Evolutionary conservation across 2,113 vertebrate species (phyloP).

Genomic region (Bubalus kerabau): DNA sequence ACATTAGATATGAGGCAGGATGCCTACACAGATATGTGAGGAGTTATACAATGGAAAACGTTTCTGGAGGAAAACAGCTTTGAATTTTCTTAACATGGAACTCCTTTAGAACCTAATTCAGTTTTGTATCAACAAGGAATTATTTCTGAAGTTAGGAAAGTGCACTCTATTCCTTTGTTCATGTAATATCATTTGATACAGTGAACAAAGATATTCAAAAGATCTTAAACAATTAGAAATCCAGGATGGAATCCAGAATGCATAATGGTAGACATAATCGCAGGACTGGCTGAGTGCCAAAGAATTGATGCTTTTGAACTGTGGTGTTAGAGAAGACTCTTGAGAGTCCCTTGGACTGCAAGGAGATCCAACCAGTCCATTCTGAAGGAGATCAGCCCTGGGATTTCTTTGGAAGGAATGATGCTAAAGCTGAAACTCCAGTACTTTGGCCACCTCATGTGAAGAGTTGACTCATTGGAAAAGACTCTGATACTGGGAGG

Average conservation of each 20-base stretch:
- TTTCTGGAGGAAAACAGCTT: constrained; percentile 6
- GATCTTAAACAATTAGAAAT: not conserved
- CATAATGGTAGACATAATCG: not conserved
- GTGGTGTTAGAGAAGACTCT: no score
- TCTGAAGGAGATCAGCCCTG: no score
- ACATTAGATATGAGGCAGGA: constrained; percentile 40
- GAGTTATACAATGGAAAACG: constrained; percentile 18
- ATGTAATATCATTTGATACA: not conserved
- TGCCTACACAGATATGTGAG: constrained; percentile 48
- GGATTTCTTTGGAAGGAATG: no score
- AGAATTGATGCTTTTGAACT: no score
- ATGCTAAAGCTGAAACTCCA: no score
- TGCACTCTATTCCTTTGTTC: not conserved
- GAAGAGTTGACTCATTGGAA: no score
- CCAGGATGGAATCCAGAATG: not conserved
- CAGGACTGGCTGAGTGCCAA: no score
- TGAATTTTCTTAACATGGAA: constrained; percentile 5
- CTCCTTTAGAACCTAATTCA: not conserved
- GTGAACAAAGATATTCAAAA: not conserved
- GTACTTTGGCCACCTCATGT: no score
- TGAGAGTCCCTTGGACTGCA: no score
- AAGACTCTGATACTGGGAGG: no score
- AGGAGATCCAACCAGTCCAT: no score
- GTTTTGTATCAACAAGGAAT: not conserved
- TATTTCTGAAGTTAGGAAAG: not conserved